Evolutionary conservation across 2,797 vertebrate genomes (phyloP).

Genomic region (Schizothorax lantsangensis): DNA sequence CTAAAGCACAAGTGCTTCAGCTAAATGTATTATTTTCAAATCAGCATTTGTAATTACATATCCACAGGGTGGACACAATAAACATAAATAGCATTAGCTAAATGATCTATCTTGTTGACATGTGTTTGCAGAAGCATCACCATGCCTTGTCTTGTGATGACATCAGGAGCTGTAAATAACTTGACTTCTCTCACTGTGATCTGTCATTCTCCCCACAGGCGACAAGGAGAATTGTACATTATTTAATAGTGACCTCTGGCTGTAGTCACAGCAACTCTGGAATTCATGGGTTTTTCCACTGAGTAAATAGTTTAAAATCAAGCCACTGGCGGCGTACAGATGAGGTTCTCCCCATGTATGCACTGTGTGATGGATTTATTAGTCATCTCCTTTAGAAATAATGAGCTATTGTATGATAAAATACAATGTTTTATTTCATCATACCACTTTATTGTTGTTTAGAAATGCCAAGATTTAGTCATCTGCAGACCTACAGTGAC

Average conservation of each 20-base stretch:
- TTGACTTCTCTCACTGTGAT: slow-evolving; percentile 40
- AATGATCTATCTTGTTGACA: not conserved
- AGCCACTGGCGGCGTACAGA: not conserved
- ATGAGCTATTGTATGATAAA: not conserved
- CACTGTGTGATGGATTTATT: slow-evolving; percentile 15
- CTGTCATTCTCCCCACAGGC: slow-evolving; percentile 43
- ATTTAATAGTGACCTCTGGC: slow-evolving; percentile 53
- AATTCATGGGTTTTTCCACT: not conserved
- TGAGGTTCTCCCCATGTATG: not conserved
- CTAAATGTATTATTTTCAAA: slow-evolving; percentile 5
- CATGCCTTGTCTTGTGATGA: slow-evolving; percentile 30
- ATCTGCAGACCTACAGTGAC: slow-evolving; percentile 2
- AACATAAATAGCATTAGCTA: not conserved
- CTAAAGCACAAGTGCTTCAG: not conserved
- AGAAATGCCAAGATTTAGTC: slow-evolving; percentile 8
- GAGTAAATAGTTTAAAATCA: slow-evolving; percentile 27
- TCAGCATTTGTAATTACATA: not conserved
- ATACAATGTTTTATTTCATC: not conserved
- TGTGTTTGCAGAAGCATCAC: slow-evolving; percentile 5
- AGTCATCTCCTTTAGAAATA: slow-evolving; percentile 2
- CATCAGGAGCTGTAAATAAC: slow-evolving; percentile 35
- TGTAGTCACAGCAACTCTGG: slow-evolving; percentile 18
- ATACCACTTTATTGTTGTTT: slow-evolving; percentile 2
- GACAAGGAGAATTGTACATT: slow-evolving; percentile 40
- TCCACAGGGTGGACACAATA: not conserved